Conservation (phyloP, 2,113 vertebrate genomes). For the Cinclus cinclus region DNA sequence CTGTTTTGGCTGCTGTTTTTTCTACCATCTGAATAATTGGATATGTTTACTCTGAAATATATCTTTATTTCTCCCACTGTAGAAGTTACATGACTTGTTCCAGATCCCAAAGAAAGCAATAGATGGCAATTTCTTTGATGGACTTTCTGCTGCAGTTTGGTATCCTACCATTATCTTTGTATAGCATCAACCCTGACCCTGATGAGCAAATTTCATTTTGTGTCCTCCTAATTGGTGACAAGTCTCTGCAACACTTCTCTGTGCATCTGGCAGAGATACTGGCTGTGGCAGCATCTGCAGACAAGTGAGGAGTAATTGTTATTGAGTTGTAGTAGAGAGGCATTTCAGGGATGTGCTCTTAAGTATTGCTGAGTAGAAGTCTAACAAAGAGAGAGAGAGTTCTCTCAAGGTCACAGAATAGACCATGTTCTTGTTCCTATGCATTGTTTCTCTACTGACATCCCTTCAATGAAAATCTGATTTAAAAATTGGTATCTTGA, state of each 20-base stretch:
- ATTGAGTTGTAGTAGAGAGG: not conserved
- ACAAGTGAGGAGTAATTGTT: not conserved
- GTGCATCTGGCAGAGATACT: not conserved
- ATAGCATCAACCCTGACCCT: not conserved
- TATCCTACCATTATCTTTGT: not conserved
- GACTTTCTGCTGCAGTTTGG: not conserved
- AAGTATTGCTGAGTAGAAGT: not conserved
- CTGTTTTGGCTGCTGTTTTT: slow-evolving; percentile 3
- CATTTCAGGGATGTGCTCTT: not conserved
- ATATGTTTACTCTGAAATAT: not conserved
- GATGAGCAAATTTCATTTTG: not conserved
- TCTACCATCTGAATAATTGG: not conserved
- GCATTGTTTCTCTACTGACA: not conserved
- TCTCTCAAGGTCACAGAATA: not conserved
- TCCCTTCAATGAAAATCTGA: not conserved
- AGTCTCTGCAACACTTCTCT: not conserved
- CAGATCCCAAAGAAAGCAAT: not conserved
- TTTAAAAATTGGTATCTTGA: not conserved
- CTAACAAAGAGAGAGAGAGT: not conserved
- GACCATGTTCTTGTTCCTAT: not conserved
- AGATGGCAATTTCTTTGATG: not conserved
- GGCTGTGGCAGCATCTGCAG: not conserved
- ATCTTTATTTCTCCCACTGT: not conserved
- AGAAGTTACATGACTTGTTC: not conserved
- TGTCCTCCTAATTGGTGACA: not conserved